phyloP scores from a whole-genome alignment of 2,113 vertebrate species.

The Stegostoma tigrinum region DNA sequence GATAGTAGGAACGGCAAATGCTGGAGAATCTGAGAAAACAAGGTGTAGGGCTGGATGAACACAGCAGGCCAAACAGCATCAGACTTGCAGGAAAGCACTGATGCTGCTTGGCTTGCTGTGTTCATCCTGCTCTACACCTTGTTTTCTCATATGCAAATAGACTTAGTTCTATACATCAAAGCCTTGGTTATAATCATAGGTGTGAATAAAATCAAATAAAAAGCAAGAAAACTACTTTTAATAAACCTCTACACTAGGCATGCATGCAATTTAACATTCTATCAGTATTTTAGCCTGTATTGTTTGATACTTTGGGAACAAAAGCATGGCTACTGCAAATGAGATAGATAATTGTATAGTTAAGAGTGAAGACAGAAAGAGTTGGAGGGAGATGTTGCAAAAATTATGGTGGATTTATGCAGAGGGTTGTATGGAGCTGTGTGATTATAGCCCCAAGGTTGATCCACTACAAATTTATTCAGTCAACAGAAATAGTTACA shows the following conservation, averaged over 20 bases:
- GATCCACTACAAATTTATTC: background rate
- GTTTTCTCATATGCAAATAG: no score
- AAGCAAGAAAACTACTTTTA: background rate
- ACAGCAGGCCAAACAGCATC: no score
- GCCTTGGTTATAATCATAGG: background rate
- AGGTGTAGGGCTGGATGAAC: no score
- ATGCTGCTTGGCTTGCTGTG: no score
- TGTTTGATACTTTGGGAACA: background rate
- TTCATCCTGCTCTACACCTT: no score
- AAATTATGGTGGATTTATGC: background rate
- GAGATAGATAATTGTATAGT: background rate
- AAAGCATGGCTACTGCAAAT: background rate
- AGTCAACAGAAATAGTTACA: background rate
- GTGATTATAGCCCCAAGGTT: conserved; percentile 14
- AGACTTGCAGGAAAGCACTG: no score
- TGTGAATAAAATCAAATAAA: background rate
- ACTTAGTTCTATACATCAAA: background rate
- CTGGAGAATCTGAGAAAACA: no score
- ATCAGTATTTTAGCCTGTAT: background rate
- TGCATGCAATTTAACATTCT: background rate
- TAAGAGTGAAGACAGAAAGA: background rate
- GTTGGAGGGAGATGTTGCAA: background rate
- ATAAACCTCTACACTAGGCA: background rate
- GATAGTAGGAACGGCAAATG: no score
- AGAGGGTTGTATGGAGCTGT: background rate